Base-by-base conservation (phyloP, 2,888 invertebrate species). In the Conchocele bisecta region DNA sequence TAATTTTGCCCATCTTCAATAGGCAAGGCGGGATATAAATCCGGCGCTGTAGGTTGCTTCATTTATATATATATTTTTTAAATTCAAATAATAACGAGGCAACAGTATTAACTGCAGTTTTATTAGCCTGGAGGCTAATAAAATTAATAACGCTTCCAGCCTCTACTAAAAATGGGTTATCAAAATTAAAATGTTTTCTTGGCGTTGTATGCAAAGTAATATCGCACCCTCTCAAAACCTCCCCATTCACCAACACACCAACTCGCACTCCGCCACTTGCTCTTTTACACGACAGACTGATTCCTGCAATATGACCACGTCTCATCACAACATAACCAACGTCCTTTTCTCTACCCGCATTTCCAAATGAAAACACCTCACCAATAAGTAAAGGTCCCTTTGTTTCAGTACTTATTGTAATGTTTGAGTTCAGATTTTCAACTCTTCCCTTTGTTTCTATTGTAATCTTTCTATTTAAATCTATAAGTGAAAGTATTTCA, bases 1-100 rank as follows among this genome's bases (percentile, higher is more conserved):
- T 69, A 69, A 69, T 69, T 69, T 41, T 69, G 63, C 31, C 61
- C 69, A 57, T 69, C 63, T 46, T 70, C 64, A 42, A 29, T 37
- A 39, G 59, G 39, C 26, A 59, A 64, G 11, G 46, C 70, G 9
- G 64, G 71, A 66, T 72, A 72, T 24, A 64, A 46, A 59, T 22
- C 29, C 42, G 64, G 70, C 29, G 71, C 66, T 35, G 71, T 60
- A 4, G 61, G 71, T 46, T 66, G 60, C 48, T 66, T 72, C 66
- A 65, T 71, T 60, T 63, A 44, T 63, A 44, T 26, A 33, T 20
- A 31, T 26, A 15, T 15, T n/a, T n/a, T 42, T 15, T 22, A 39
- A 54, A 60, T 44, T 42, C 51, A 58, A 57, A 51, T 60, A 60
- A 60, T 31, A 60, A 64, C 29, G 64, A 64, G 39, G 46, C 64